phyloP scores from a whole-genome alignment of 2,113 vertebrate genomes.

The Microcebus ravelobensis region DNA sequence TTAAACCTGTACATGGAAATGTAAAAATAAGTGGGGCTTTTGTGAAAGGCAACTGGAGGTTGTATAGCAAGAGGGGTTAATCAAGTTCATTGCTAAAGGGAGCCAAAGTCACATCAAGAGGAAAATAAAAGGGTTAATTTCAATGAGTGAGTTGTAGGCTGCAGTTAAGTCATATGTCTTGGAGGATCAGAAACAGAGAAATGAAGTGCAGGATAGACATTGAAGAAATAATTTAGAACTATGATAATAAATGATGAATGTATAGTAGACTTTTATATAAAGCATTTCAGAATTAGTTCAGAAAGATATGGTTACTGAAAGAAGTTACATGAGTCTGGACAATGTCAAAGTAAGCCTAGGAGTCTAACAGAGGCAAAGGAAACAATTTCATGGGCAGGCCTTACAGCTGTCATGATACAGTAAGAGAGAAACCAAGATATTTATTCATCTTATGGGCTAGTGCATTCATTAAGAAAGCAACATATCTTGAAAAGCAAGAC shows the following conservation, averaged over 20 bases:
- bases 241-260: background rate
- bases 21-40: background rate
- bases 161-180: background rate
- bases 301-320: background rate
- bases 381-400: background rate
- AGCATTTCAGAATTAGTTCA: background rate
- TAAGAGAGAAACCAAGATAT: background rate
- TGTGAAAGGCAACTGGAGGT: background rate
- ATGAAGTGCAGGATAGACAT: background rate
- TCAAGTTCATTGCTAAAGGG: background rate
- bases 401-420: background rate
- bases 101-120: background rate
- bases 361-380: background rate
- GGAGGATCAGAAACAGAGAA: background rate
- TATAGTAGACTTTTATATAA: background rate
- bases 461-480: background rate
- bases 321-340: background rate
- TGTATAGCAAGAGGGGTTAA: background rate
- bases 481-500: background rate
- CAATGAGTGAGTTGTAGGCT: background rate
- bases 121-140: background rate
- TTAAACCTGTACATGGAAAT: background rate
- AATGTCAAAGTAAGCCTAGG: background rate
- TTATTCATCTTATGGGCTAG: background rate
- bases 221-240: background rate